A percentile compares a stretch with the other conserved stretches of the same genome.
phyloP scores from a whole-genome alignment of 2,113 vertebrate species.

The Mormyrus lacerda region DNA sequence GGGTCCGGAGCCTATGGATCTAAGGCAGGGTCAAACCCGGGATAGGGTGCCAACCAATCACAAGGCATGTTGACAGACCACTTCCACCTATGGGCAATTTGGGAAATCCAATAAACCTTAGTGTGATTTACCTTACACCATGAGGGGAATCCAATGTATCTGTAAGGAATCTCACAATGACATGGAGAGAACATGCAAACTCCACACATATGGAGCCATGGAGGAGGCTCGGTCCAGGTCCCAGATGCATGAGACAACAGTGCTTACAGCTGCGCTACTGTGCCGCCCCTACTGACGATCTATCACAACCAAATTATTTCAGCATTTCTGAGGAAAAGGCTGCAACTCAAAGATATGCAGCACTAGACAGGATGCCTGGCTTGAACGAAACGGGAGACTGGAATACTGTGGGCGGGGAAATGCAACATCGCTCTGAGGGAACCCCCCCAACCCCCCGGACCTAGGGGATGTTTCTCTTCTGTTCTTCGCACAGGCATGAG shows the following conservation, averaged over 20 bases:
- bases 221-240: not conserved
- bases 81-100: not conserved
- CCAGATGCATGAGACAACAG: not conserved
- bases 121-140: not conserved
- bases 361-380: not conserved
- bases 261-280: not conserved
- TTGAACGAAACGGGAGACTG: not conserved
- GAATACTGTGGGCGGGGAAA: not conserved
- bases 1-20: not conserved
- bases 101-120: not conserved
- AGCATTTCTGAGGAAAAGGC: not conserved
- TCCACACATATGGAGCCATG: not conserved
- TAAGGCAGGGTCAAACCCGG: not conserved
- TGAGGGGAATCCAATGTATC: not conserved
- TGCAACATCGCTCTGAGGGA: not conserved
- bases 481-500: not conserved
- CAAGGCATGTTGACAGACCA: not conserved
- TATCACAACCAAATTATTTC: not conserved
- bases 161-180: not conserved
- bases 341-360: not conserved
- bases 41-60: not conserved
- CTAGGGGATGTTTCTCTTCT: not conserved
- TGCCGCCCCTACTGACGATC: not conserved
- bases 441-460: not conserved
- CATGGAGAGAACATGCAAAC: not conserved